Base-by-base conservation (phyloP, 2,797 vertebrate species). In the Gallinago solitaria region DNA sequence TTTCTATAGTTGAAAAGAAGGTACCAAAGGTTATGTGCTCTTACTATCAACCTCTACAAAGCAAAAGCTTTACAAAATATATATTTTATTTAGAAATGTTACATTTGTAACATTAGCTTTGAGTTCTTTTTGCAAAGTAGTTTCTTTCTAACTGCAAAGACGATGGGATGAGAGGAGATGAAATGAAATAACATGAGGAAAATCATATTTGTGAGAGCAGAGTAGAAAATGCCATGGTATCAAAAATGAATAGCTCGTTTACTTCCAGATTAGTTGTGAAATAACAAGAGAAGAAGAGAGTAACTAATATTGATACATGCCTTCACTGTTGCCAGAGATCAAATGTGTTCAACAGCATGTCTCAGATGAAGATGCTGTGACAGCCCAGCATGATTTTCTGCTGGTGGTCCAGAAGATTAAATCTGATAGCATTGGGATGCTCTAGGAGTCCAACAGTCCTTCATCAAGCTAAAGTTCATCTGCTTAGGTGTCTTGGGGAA, bases 241-340 rank as follows among this genome's bases (percentile, higher is more conserved):
- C 35, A 79, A 87, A 71, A 6, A 12, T 2, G 4, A 50, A 74
- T 17, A 64, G 16, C 18, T 68, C 7, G 0, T 60, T 67, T 70
- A 25, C 25, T 63, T 81, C 30, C 41, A 68, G 43, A 65, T 69
- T 75, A 27, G 54, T 69, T 56, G 11, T 11, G 15, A 88, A 80
- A 56, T 9, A 65, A 4, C 3, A 10, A 63, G 19, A 47, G 20
- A 13, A 21, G 56, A 14, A 57, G 24, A 65, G 13, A 23, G 7
- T 41, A 75, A 64, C 71, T 54, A 27, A 33, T 30, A 45, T 1
- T 12, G 20, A 30, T 21, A 11, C 0, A 0, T 28, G 20, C 9
- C 51, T 61, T 41, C 64, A 11, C 37, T 69, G n/a, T 14, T 75
- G 13, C 28, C 45, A 60, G 48, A 78, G 32, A 48, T 24, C 15